Percentiles rank a stretch among this genome's conserved stretches.
phyloP scores from a whole-genome alignment of 2,888 invertebrate species.

The Pimpla rufipes region DNA sequence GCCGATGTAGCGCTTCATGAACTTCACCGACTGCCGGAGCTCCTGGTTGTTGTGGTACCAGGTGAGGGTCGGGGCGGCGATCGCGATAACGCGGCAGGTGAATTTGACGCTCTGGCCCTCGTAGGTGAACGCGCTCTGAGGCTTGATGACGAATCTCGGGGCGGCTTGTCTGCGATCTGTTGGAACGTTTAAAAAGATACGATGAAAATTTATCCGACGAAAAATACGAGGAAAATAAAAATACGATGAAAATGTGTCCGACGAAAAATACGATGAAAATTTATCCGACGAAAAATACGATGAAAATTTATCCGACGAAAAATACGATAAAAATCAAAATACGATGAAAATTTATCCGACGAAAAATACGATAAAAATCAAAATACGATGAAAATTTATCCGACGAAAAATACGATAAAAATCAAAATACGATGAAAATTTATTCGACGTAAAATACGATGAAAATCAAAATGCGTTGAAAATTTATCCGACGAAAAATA shows the following conservation, averaged over 20 bases:
- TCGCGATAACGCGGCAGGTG: constrained; percentile 98
- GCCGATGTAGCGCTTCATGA: constrained; percentile 98
- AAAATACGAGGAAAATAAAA: constrained; percentile 16
- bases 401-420: not conserved
- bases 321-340: constrained; percentile 8
- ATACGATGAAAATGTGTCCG: not conserved
- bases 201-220: not conserved
- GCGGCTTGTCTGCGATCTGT: constrained; percentile 98
- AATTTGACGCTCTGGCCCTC: constrained; percentile 99
- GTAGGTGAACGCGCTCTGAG: constrained; percentile 97
- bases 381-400: constrained; percentile 1
- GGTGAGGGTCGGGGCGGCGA: constrained; percentile 96
- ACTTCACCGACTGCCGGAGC: constrained; percentile 98
- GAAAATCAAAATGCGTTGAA: constrained; percentile 6
- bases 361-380: constrained; percentile 6
- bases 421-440: constrained; percentile 1
- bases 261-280: constrained; percentile 11
- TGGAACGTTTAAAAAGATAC: constrained; percentile 6
- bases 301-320: not conserved
- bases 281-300: not conserved
- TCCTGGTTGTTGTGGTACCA: constrained; percentile 98
- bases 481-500: not conserved
- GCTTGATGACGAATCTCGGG: constrained; percentile 98
- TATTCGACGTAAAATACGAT: not conserved
- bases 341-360: not conserved